phyloP scores from a whole-genome alignment of 2,888 invertebrate genomes.

The Bellardia pandia region DNA sequence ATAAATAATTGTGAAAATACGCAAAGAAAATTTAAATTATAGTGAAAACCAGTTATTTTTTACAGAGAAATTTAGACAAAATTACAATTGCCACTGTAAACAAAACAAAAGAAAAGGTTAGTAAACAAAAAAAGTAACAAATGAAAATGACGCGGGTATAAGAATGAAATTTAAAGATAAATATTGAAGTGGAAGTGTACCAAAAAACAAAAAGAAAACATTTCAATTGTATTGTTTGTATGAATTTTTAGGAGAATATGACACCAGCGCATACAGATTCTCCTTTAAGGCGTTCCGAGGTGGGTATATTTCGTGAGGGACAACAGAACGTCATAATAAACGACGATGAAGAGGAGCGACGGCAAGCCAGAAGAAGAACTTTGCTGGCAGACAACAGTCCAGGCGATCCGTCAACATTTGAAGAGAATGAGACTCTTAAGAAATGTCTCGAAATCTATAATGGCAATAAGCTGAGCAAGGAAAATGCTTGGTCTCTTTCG shows the following conservation, averaged over 20 bases:
- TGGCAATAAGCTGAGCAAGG: slow-evolving; percentile 94
- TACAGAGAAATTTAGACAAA: slow-evolving; percentile 26
- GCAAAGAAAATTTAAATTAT: slow-evolving; percentile 26
- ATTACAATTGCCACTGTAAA: slow-evolving; percentile 46
- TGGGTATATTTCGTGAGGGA: slow-evolving; percentile 78
- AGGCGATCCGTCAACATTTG: slow-evolving; percentile 75
- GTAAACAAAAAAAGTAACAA: slow-evolving; percentile 33
- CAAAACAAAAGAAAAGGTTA: slow-evolving; percentile 50
- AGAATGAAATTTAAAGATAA: slow-evolving; percentile 59
- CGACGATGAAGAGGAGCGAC: slow-evolving; percentile 87
- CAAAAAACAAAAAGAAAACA: no score
- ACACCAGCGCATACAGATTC: slow-evolving; percentile 82
- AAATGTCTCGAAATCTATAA: slow-evolving; percentile 91
- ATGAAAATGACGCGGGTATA: slow-evolving; percentile 53
- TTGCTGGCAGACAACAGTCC: slow-evolving; percentile 73
- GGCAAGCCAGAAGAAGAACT: slow-evolving; percentile 82
- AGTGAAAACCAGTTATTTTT: slow-evolving; percentile 51
- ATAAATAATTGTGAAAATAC: slow-evolving; percentile 61
- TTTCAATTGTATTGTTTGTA: slow-evolving; percentile 15
- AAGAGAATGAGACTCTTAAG: slow-evolving; percentile 88
- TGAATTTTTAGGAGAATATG: slow-evolving; percentile 76
- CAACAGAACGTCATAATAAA: slow-evolving; percentile 79
- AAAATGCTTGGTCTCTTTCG: slow-evolving; percentile 95
- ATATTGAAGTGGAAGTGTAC: slow-evolving; percentile 26
- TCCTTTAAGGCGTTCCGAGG: slow-evolving; percentile 81